phyloP scores from a whole-genome alignment of 1,140 invertebrate species.

The Drosophila elegans region DNA sequence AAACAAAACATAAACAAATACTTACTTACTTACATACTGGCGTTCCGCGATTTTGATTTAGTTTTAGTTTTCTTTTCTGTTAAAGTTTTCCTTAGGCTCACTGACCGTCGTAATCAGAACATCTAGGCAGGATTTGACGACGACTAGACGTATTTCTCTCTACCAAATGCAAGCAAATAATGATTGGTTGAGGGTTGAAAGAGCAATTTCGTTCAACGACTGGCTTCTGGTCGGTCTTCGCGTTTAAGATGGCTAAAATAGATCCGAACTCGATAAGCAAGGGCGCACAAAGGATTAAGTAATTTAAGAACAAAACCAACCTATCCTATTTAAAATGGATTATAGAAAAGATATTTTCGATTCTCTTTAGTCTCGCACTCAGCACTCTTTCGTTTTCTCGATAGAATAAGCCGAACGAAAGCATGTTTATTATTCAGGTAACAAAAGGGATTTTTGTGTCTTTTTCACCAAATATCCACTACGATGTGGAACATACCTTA shows the following conservation, averaged over 20 bases:
- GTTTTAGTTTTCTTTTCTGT: too few relatives aligned
- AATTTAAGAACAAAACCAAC: slow-evolving; percentile 44
- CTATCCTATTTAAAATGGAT: slow-evolving; percentile 56
- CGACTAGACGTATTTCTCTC: too few relatives aligned
- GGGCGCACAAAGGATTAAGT: slow-evolving; percentile 46
- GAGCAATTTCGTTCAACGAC: too few relatives aligned
- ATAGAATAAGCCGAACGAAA: slow-evolving; percentile 27
- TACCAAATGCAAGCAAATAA: too few relatives aligned
- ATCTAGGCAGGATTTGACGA: too few relatives aligned
- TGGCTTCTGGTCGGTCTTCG: too few relatives aligned
- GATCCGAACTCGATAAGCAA: slow-evolving; percentile 12
- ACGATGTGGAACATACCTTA: slow-evolving; percentile 10
- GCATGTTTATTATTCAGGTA: slow-evolving; percentile 55
- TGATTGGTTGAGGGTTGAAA: too few relatives aligned
- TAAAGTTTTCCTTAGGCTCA: too few relatives aligned
- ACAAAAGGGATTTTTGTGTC: slow-evolving; percentile 23
- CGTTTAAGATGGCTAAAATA: slow-evolving; percentile 33
- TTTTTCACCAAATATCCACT: slow-evolving; percentile 35
- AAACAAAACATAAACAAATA: too few relatives aligned
- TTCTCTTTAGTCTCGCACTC: slow-evolving; percentile 1
- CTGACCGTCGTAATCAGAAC: too few relatives aligned
- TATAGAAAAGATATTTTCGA: slow-evolving; percentile 36
- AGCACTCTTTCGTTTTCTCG: slow-evolving; percentile 1
- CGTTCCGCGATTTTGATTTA: too few relatives aligned
- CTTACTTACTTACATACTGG: too few relatives aligned